A percentile compares a stretch with the other conserved stretches of the same genome.
These are phyloP conservation scores for Oryzias curvinotus DNA, from an alignment of 2,113 vertebrate genomes.

Conservation along the genomic window DNA sequence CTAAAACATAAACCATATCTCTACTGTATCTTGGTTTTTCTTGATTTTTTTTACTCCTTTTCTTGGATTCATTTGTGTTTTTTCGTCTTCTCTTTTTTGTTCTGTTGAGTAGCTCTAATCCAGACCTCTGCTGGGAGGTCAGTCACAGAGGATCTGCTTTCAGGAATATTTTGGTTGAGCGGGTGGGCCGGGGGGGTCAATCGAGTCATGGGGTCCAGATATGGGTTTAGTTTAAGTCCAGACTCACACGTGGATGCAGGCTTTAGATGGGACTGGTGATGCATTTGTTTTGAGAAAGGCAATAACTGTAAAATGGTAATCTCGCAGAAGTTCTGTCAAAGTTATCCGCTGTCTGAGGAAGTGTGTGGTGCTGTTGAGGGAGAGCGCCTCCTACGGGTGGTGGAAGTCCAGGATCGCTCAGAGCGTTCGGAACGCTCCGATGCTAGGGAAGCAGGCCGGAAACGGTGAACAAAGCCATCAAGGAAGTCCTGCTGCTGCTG, in stretches of 20 bases:
- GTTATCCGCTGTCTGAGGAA: slow-evolving; percentile 88
- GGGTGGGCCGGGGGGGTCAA: slow-evolving; percentile 14
- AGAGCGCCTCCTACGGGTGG: slow-evolving; percentile 75
- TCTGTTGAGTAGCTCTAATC: slow-evolving; percentile 64
- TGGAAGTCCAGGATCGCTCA: slow-evolving; percentile 79
- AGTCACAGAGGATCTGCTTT: slow-evolving; percentile 62
- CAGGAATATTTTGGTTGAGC: slow-evolving; percentile 43
- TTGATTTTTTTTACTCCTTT: slow-evolving; percentile 41
- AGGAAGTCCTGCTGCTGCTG: slow-evolving; percentile 85
- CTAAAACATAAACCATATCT: slow-evolving; percentile 83
- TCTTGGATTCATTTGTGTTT: slow-evolving; percentile 61
- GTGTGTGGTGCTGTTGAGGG: slow-evolving; percentile 83
- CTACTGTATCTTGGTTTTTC: slow-evolving; percentile 74
- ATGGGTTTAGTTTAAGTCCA: slow-evolving; percentile 58
- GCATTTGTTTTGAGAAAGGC: slow-evolving; percentile 30
- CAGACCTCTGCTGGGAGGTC: slow-evolving; percentile 62
- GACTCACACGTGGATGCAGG: slow-evolving; percentile 38
- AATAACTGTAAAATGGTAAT: slow-evolving; percentile 15
- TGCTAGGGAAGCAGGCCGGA: slow-evolving; percentile 78
- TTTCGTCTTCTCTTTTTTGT: slow-evolving; percentile 40
- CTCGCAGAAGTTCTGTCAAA: slow-evolving; percentile 32
- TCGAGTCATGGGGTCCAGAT: slow-evolving; percentile 45
- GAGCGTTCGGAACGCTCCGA: slow-evolving; percentile 78
- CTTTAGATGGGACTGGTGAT: slow-evolving; percentile 37
- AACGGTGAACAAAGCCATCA: slow-evolving; percentile 80